Evolutionary conservation across 2,113 vertebrate species (phyloP).

Genomic region (Acinonyx jubatus): DNA sequence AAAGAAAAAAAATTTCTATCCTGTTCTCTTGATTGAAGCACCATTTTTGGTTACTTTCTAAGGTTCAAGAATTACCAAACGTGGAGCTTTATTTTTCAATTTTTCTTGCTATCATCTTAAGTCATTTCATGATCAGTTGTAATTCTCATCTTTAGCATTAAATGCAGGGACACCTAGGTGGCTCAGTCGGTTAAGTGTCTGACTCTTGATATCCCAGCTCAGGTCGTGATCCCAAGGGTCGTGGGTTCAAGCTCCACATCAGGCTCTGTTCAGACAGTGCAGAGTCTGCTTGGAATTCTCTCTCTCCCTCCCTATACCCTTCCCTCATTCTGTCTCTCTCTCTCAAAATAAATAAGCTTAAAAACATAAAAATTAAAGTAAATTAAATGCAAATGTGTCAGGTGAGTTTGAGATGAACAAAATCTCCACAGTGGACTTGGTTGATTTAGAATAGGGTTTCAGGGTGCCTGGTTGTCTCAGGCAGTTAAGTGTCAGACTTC

Average conservation of each 20-base stretch:
- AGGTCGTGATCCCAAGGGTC: too few species aligned
- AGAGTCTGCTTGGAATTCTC: too few species aligned
- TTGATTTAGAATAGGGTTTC: not conserved
- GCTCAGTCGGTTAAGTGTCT: too few species aligned
- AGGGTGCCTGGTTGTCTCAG: too few species aligned
- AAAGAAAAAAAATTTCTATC: conserved; percentile 21
- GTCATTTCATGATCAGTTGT: not conserved
- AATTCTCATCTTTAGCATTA: not conserved
- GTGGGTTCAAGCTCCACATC: too few species aligned
- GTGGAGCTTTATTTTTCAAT: not conserved
- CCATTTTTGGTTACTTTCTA: not conserved
- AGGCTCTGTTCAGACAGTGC: too few species aligned
- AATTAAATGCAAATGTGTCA: not conserved
- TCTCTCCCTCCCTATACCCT: too few species aligned
- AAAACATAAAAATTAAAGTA: not conserved
- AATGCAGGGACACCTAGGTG: not conserved
- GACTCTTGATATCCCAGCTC: too few species aligned
- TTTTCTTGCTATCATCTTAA: not conserved
- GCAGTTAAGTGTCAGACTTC: too few species aligned
- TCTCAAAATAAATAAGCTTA: too few species aligned
- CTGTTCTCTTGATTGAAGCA: not conserved
- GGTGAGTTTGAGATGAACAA: not conserved
- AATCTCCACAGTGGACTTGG: not conserved
- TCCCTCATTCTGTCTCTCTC: too few species aligned
- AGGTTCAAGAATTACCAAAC: not conserved